Conservation (phyloP, 2,888 invertebrate genomes). For the Mongoloraphidia duomilia region DNA sequence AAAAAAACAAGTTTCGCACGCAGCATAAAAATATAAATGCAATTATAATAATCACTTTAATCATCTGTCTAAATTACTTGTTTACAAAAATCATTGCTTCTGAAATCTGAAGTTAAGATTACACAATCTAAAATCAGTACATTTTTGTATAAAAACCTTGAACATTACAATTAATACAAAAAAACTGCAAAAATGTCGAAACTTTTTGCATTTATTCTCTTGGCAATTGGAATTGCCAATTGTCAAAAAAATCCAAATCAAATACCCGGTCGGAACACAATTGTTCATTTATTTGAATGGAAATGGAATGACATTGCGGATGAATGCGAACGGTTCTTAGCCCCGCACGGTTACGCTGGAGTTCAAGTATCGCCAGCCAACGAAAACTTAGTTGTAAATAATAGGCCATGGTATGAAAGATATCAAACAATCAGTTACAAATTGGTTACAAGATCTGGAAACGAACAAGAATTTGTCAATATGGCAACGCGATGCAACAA, state of each 20-base stretch:
- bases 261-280: slow-evolving; percentile 41
- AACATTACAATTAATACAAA: too few species aligned
- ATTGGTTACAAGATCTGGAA: slow-evolving; percentile 61
- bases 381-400: slow-evolving; percentile 34
- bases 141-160: too few species aligned
- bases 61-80: too few species aligned
- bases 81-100: too few species aligned
- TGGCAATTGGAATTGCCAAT: neutral
- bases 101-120: too few species aligned
- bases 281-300: slow-evolving; percentile 73
- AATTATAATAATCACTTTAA: too few species aligned
- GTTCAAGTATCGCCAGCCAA: slow-evolving; percentile 41
- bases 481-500: slow-evolving; percentile 71
- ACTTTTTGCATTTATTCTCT: too few species aligned
- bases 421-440: slow-evolving; percentile 79
- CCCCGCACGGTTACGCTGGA: neutral
- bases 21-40: too few species aligned
- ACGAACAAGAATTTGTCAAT: slow-evolving; percentile 49
- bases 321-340: slow-evolving; percentile 66
- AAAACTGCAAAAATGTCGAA: too few species aligned
- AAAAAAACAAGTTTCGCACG: too few species aligned
- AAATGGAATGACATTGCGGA: slow-evolving; percentile 64
- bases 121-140: too few species aligned
- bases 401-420: slow-evolving; percentile 76
- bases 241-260: slow-evolving; percentile 41